Percentiles rank a stretch among this genome's conserved stretches.
phyloP scores from a whole-genome alignment of 2,888 invertebrate genomes.

The Pheosia gnoma region DNA sequence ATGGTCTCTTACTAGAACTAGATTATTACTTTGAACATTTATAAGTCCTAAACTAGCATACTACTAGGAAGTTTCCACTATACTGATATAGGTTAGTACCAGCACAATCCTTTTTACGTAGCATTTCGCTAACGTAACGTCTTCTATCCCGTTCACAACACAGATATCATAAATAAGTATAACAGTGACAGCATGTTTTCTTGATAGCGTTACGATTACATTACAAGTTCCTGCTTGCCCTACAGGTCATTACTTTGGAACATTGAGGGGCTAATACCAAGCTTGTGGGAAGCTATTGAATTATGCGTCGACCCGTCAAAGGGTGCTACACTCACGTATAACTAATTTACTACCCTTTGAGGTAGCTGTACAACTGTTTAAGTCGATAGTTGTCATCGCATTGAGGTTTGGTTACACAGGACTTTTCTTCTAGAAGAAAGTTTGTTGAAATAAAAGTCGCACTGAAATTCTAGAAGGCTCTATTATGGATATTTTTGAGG shows the following conservation, averaged over 20 bases:
- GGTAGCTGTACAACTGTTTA: background rate
- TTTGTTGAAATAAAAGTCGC: background rate
- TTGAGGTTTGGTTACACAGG: background rate
- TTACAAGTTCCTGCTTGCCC: background rate
- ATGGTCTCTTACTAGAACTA: too few species aligned
- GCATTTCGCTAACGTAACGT: too few species aligned
- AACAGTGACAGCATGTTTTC: too few species aligned
- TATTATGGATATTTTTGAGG: too few species aligned
- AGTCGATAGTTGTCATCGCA: background rate
- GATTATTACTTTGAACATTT: too few species aligned
- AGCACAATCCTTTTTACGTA: too few species aligned
- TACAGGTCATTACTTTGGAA: constrained; percentile 9
- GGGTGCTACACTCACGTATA: constrained; percentile 8
- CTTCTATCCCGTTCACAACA: too few species aligned
- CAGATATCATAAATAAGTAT: too few species aligned
- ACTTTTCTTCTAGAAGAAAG: background rate
- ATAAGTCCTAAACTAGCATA: too few species aligned
- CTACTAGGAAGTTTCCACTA: too few species aligned
- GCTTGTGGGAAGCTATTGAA: constrained; percentile 21
- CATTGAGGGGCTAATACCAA: constrained; percentile 8
- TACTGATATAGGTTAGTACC: too few species aligned
- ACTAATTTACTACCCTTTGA: constrained; percentile 15
- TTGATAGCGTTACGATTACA: background rate
- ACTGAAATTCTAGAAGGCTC: too few species aligned
- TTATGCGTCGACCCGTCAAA: constrained; percentile 22